Conservation (phyloP, 2,888 invertebrate genomes). For the Luffia ferchaultella region DNA sequence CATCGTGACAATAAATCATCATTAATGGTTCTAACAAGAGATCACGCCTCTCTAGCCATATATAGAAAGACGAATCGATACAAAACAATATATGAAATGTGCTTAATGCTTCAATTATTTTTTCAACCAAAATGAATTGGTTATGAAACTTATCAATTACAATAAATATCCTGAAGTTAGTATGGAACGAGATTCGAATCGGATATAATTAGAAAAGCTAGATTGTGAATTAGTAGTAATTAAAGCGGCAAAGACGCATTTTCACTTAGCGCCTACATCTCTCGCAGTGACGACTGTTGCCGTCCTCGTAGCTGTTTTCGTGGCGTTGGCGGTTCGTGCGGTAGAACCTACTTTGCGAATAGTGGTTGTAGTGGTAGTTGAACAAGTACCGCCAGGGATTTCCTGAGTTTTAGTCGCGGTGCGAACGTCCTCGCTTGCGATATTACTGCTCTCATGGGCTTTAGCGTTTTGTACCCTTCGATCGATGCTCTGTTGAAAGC, state of each 20-base stretch:
- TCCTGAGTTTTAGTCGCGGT: conserved; percentile 45
- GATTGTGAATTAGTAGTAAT: background rate
- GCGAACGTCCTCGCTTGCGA: conserved; percentile 40
- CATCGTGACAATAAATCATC: background rate
- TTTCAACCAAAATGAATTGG: too few relatives aligned
- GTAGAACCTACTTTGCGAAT: conserved; percentile 43
- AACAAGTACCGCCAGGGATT: conserved; percentile 43
- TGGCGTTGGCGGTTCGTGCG: conserved; percentile 41
- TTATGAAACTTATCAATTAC: too few relatives aligned
- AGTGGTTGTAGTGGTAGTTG: conserved; percentile 52
- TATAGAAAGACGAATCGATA: conserved; percentile 17
- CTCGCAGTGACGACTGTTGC: conserved; percentile 47
- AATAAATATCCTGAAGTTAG: background rate
- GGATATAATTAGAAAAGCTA: background rate
- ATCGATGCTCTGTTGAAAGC: conserved; percentile 40
- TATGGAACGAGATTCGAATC: conserved; percentile 3
- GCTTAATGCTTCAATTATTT: too few relatives aligned
- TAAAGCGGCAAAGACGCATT: background rate
- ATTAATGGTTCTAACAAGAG: conserved; percentile 9
- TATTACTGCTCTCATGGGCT: conserved; percentile 40
- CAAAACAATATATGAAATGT: conserved; percentile 1
- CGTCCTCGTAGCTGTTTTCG: conserved; percentile 38
- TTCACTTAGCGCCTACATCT: conserved; percentile 49
- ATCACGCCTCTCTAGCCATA: conserved; percentile 14
- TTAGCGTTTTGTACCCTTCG: conserved; percentile 34